Evolutionary conservation across 2,888 invertebrate genomes (phyloP), one percentile per base, ranked within the genome.

Genomic region (Lasius platythorax): DNA sequence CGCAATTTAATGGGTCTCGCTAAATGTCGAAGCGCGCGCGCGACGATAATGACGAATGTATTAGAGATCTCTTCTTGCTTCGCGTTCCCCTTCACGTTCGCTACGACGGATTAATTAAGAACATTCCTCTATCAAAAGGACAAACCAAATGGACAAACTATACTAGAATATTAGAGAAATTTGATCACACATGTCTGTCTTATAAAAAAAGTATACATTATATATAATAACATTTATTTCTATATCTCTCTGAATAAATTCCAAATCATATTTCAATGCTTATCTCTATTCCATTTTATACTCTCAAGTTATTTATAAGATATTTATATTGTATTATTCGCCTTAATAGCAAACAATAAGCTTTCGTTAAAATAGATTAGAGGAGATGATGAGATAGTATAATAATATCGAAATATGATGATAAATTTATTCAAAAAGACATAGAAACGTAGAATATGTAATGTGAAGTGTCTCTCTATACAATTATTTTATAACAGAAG

Each of bases 21-120:
- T 61, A 79, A 61, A 56, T 72, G 61, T 46, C 79, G 61, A 81
- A 63, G 61, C 46, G n/a, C n/a, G 18, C 12, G 43, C 43, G 40
- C n/a, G 23, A 46, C 66, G 76, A 76, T 76, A 67, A 76, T 43
- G 53, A 30, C 53, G 72, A 70, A 46, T 46, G 46, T 18, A 23
- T 23, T 23, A 37, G 33, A 46, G 23, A 72, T 72, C 79, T 28
- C 61, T 11, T 61, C 8, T 56, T 0, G 28, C 76, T 79, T 72
- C 18, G 23, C 23, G 37, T 50, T 53, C 40, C 5, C 5, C 30
- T 61, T 70, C 28, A 43, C 30, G 56, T n/a, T 56, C 30, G 30
- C 30, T 11, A 68, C n/a, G 11, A 46, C n/a, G 15, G 37, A 72
- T 72, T 72, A 79, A 70, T 43, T 6, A 23, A 50, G n/a, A 46